phyloP scores from a whole-genome alignment of 2,113 vertebrate species.

The Chaenocephalus aceratus region DNA sequence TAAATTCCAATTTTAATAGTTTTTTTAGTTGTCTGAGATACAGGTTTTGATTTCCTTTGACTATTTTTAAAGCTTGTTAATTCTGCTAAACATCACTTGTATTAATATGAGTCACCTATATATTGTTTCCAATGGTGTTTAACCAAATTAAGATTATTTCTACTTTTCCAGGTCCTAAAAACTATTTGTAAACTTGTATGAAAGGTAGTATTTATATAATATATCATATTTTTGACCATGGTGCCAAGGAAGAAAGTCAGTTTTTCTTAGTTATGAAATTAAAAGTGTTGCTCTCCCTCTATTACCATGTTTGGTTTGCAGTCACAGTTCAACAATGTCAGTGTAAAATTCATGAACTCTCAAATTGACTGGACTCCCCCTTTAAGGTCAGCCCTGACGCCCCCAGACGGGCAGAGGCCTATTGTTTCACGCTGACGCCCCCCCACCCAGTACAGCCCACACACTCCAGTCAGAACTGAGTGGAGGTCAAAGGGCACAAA shows the following conservation, averaged over 20 bases:
- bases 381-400: conserved; percentile 46
- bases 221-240: no score
- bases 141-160: no score
- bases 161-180: no score
- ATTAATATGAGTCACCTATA: no score
- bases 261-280: background rate
- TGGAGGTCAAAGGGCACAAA: conserved; percentile 53
- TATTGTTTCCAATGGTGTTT: no score
- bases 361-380: conserved; percentile 27
- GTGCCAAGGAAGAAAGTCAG: no score
- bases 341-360: conserved; percentile 8
- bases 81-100: no score
- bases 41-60: background rate
- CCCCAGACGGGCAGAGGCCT: conserved; percentile 45
- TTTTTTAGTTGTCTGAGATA: no score
- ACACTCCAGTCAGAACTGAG: conserved; percentile 46
- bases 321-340: conserved; percentile 2
- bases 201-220: no score
- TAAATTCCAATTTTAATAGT: background rate
- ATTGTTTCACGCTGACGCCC: conserved; percentile 70
- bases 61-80: background rate
- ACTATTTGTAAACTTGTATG: no score
- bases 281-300: background rate
- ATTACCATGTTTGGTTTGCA: background rate
- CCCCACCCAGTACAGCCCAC: conserved; percentile 40